A percentile compares a stretch with the other conserved stretches of the same genome.
Conservation (phyloP, 2,797 vertebrate species). For the Megalops cyprinoides region DNA sequence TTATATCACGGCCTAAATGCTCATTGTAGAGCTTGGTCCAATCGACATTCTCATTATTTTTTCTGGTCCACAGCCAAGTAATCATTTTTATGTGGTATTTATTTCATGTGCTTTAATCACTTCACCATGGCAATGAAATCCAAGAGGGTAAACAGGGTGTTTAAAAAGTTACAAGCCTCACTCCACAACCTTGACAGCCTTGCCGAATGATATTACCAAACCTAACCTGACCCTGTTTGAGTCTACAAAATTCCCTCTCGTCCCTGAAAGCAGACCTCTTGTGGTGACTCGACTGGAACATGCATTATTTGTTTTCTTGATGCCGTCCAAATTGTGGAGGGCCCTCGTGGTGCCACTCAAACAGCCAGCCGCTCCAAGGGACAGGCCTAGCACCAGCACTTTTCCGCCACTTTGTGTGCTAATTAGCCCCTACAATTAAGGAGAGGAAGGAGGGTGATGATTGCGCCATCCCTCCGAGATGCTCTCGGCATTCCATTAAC, state of each 20-base stretch:
- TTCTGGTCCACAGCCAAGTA: neutral
- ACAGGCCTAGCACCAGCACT: slow-evolving; percentile 16
- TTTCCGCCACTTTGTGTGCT: slow-evolving; percentile 20
- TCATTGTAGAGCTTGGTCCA: neutral
- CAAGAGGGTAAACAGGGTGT: neutral
- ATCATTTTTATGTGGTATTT: slow-evolving; percentile 1
- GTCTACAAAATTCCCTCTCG: neutral
- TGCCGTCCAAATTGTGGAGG: slow-evolving; percentile 1
- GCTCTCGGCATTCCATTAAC: slow-evolving; percentile 24
- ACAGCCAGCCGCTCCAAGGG: neutral
- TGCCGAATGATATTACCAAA: neutral
- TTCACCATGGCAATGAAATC: neutral
- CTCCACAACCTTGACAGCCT: neutral
- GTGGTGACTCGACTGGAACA: neutral
- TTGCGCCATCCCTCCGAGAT: neutral
- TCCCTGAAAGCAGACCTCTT: neutral
- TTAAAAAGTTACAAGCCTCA: slow-evolving; percentile 1
- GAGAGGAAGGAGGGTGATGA: neutral
- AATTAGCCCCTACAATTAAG: slow-evolving; percentile 21
- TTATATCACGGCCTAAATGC: neutral
- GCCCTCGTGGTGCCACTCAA: slow-evolving; percentile 9
- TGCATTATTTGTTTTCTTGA: slow-evolving; percentile 9
- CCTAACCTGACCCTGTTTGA: too few relatives aligned
- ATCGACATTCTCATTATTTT: neutral
- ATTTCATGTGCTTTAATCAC: neutral